Conservation (phyloP, 64 coral and sea anemone species). For the Porites australiensis region DNA sequence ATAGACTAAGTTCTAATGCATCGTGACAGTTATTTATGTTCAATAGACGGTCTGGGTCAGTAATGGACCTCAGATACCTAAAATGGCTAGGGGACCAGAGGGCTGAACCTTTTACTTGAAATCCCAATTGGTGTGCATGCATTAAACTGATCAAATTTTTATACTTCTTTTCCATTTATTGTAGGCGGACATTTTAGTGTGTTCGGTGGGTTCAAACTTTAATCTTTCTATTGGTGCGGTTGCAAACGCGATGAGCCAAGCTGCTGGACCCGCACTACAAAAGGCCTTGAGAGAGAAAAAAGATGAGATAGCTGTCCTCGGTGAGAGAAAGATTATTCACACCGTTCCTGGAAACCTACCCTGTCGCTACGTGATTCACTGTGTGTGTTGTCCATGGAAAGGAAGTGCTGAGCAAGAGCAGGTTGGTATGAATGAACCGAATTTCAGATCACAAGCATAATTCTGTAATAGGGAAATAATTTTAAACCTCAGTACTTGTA, state of each 20-base stretch:
- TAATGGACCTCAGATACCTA: too few species aligned
- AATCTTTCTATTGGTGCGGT: conserved; percentile 26
- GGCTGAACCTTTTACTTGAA: too few species aligned
- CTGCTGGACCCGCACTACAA: conserved; percentile 24
- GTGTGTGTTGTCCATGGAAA: conserved; percentile 40
- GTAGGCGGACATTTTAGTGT: conserved; percentile 30
- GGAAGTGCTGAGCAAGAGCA: not conserved
- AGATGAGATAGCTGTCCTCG: not conserved
- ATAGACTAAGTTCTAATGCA: too few species aligned
- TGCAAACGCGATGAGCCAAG: conserved; percentile 34
- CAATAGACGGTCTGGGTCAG: too few species aligned
- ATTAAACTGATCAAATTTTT: too few species aligned
- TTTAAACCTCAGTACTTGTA: too few species aligned
- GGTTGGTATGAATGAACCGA: not conserved
- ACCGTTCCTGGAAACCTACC: not conserved
- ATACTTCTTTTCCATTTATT: not conserved
- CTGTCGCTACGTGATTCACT: conserved; percentile 24
- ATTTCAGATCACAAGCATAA: not conserved
- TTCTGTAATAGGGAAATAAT: too few species aligned
- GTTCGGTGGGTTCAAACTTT: conserved; percentile 26
- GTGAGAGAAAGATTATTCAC: conserved; percentile 15
- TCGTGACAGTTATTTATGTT: too few species aligned
- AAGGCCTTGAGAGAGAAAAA: not conserved
- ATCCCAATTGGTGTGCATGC: too few species aligned
- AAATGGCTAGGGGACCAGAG: too few species aligned